A percentile compares a stretch with the other conserved stretches of the same genome.
Conservation (phyloP, 2,113 vertebrate species). For the Podilymbus podiceps region DNA sequence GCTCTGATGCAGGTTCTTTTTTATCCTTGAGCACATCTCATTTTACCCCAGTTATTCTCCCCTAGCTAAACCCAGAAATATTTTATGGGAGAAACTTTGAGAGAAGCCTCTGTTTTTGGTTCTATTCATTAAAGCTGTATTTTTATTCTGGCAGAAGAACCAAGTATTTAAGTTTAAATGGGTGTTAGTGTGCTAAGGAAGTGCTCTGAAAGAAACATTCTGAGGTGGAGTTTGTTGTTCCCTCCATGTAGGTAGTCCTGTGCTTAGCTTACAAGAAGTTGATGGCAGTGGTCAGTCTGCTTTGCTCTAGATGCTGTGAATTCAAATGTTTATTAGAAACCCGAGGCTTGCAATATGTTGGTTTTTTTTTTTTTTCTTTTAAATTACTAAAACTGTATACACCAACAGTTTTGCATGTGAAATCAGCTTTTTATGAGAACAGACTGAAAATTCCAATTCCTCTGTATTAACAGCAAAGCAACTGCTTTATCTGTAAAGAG, state of each 20-base stretch:
- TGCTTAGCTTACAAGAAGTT: not conserved
- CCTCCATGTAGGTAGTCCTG: not conserved
- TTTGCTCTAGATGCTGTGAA: not conserved
- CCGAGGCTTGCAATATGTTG: not conserved
- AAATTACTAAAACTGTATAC: not conserved
- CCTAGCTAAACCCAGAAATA: not conserved
- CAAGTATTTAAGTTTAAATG: not conserved
- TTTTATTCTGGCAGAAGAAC: not conserved
- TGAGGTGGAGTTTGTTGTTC: not conserved
- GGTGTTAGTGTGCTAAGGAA: not conserved
- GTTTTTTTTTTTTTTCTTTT: not conserved
- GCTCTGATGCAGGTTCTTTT: not conserved
- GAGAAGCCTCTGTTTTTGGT: not conserved
- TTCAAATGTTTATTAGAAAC: not conserved
- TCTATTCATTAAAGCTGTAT: not conserved
- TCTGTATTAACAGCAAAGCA: not conserved
- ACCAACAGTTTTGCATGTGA: not conserved
- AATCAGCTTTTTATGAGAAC: not conserved
- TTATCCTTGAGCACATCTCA: not conserved
- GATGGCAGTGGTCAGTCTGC: not conserved
- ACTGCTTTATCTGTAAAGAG: not conserved
- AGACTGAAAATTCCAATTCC: not conserved
- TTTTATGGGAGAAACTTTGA: not conserved
- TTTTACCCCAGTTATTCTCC: not conserved
- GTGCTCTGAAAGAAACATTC: not conserved